phyloP scores from a whole-genome alignment of 2,797 vertebrate species.

The Takifugu ocellatus region DNA sequence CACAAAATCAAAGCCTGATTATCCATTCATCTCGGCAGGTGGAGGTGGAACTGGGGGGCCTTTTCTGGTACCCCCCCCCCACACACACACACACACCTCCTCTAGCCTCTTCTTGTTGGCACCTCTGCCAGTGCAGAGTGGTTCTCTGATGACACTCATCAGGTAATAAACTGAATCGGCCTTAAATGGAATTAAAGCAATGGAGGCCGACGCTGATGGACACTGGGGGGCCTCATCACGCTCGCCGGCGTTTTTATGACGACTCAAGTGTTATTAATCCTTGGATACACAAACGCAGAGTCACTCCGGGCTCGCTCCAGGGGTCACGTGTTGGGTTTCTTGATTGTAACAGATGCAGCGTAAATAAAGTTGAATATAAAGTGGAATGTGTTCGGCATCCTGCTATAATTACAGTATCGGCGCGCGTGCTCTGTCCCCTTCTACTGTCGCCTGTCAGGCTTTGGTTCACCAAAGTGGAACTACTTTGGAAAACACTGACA shows the following conservation, averaged over 20 bases:
- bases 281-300: background rate
- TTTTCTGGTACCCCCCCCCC: slow-evolving; percentile 15
- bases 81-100: slow-evolving; percentile 1
- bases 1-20: slow-evolving; percentile 71
- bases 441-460: too few relatives aligned
- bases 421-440: too few relatives aligned
- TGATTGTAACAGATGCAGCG: too few relatives aligned
- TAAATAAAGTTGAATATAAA: too few relatives aligned
- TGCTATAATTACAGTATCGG: too few relatives aligned
- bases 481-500: too few relatives aligned
- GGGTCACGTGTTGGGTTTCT: too few relatives aligned
- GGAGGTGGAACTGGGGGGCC: slow-evolving; percentile 12
- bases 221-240: background rate
- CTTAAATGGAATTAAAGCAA: slow-evolving; percentile 67
- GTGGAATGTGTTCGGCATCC: too few relatives aligned
- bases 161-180: slow-evolving; percentile 65
- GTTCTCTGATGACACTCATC: slow-evolving; percentile 42
- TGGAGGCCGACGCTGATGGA: slow-evolving; percentile 23
- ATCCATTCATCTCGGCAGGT: slow-evolving; percentile 64
- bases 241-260: background rate
- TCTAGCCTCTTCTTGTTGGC: slow-evolving; percentile 10
- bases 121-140: slow-evolving; percentile 42
- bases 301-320: too few relatives aligned
- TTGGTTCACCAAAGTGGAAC: too few relatives aligned
- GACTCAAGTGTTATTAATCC: background rate